phyloP scores from a whole-genome alignment of 2,888 invertebrate genomes.

The Lasius fuliginosus region DNA sequence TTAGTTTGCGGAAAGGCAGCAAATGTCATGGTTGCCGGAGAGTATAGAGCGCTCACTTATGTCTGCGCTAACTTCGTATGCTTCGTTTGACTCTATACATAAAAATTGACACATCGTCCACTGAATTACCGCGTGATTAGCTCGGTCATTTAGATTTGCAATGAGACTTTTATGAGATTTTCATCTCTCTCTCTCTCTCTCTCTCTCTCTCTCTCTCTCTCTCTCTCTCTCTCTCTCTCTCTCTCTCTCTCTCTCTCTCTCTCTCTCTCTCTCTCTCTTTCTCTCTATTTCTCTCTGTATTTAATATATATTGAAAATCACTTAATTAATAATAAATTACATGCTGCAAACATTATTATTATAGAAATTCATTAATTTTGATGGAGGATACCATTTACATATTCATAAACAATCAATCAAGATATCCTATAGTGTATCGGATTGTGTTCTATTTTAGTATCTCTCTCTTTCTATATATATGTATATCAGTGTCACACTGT shows the following conservation, averaged over 20 bases:
- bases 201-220: not conserved
- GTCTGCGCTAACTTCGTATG: conserved; percentile 52
- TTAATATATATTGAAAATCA: not conserved
- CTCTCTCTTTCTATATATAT: not conserved
- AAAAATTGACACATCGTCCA: conserved; percentile 41
- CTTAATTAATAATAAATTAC: conserved; percentile 21
- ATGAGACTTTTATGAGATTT: not conserved
- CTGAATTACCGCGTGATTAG: conserved; percentile 15
- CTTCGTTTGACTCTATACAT: conserved; percentile 54
- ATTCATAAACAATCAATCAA: conserved; percentile 30
- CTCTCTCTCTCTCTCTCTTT: not conserved
- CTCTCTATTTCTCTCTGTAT: not conserved
- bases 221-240: not conserved
- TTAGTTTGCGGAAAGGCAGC: conserved; percentile 79
- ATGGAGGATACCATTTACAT: conserved; percentile 4
- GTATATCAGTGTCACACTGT: conserved; percentile 1
- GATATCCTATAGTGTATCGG: not conserved
- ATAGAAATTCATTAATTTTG: conserved; percentile 22
- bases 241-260: not conserved
- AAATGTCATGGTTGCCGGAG: conserved; percentile 69
- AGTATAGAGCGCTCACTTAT: conserved; percentile 62
- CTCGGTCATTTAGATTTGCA: conserved; percentile 7
- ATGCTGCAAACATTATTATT: not conserved
- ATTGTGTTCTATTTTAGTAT: not conserved
- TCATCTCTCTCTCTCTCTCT: not conserved